Percentiles rank a stretch among this genome's conserved stretches.
Evolutionary conservation across 23 tunicate species (phyloP).

Genomic region (Styela plicata): DNA sequence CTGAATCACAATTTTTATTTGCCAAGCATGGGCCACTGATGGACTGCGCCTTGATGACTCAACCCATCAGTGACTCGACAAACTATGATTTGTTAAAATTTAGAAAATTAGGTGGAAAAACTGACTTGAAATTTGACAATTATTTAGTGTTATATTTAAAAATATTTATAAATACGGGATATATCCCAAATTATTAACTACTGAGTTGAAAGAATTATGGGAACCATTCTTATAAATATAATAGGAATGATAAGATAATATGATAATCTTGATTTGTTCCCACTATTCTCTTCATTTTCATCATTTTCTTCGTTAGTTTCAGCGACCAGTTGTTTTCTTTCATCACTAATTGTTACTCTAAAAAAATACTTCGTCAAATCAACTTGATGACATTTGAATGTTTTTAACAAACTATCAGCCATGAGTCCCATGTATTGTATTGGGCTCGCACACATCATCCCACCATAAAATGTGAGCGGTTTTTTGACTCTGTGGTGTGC

Average conservation of each 20-base stretch:
- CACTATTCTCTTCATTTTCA: background rate
- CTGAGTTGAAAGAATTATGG: too few species aligned
- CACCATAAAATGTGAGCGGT: background rate
- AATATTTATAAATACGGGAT: too few species aligned
- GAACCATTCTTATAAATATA: background rate
- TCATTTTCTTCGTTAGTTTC: background rate
- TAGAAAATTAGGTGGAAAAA: too few species aligned
- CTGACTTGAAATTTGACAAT: too few species aligned
- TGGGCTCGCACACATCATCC: conserved; percentile 13
- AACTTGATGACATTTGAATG: background rate
- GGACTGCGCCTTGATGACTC: too few species aligned
- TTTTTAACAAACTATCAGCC: background rate
- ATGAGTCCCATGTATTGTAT: background rate
- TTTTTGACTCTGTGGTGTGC: background rate
- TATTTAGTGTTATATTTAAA: too few species aligned
- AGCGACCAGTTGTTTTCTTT: too few species aligned
- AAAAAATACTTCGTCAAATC: conserved; percentile 9
- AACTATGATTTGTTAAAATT: too few species aligned
- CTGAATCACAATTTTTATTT: too few species aligned
- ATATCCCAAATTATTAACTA: too few species aligned
- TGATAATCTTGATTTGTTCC: background rate
- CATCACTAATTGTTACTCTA: background rate
- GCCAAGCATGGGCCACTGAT: too few species aligned
- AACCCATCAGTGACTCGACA: too few species aligned
- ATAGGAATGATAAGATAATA: background rate